Conservation (phyloP, 2,797 vertebrate species). For the Rhinophrynus dorsalis region DNA sequence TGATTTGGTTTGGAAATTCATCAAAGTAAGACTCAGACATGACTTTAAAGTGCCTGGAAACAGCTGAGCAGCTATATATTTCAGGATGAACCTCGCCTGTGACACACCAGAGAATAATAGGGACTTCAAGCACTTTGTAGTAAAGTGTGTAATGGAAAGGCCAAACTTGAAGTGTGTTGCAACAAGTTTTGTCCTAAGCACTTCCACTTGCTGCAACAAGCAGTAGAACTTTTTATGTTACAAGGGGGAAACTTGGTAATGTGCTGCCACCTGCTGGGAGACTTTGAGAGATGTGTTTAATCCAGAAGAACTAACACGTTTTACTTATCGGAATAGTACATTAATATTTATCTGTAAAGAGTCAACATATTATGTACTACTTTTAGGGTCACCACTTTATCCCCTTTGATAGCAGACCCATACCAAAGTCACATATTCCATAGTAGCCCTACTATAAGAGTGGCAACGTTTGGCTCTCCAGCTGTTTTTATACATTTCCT, state of each 20-base stretch:
- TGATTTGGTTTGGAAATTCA: conserved; percentile 54
- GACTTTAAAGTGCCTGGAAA: conserved; percentile 51
- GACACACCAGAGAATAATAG: conserved; percentile 17
- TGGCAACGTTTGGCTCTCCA: too few relatives aligned
- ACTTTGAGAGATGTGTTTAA: not conserved
- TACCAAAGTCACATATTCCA: too few relatives aligned
- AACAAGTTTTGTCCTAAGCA: conserved; percentile 47
- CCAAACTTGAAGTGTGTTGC: conserved; percentile 42
- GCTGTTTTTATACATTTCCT: too few relatives aligned
- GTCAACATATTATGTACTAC: too few relatives aligned
- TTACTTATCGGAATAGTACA: too few relatives aligned
- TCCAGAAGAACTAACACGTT: too few relatives aligned
- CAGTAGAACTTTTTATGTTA: conserved; percentile 32
- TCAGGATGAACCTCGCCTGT: conserved; percentile 38
- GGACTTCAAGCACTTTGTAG: conserved; percentile 39
- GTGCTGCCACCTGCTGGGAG: conserved; percentile 72
- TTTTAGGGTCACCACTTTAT: too few relatives aligned
- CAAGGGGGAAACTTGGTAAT: conserved; percentile 30
- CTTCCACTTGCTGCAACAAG: conserved; percentile 19
- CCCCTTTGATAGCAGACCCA: too few relatives aligned
- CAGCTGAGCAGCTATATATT: conserved; percentile 11
- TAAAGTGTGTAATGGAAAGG: conserved; percentile 15
- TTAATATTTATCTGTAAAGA: too few relatives aligned
- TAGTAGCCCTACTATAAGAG: too few relatives aligned
- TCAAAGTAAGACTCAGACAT: conserved; percentile 49